phyloP scores from a whole-genome alignment of 2,797 vertebrate genomes.

The Mormyrus hasselquistii region DNA sequence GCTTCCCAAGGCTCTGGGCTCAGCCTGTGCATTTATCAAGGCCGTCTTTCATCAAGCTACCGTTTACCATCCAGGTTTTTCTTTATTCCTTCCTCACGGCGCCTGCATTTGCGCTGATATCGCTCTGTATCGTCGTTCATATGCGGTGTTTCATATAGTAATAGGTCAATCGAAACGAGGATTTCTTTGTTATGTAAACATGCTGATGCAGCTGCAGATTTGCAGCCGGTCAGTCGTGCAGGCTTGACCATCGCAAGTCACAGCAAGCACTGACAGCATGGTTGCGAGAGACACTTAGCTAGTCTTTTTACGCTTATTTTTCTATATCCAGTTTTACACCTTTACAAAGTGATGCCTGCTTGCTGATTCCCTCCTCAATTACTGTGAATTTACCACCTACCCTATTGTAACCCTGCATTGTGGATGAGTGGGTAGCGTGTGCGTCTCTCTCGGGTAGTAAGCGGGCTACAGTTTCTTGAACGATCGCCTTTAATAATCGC shows the following conservation, averaged over 20 bases:
- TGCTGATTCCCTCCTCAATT: too few relatives aligned
- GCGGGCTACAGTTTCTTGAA: too few relatives aligned
- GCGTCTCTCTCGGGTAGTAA: too few relatives aligned
- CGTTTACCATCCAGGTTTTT: background rate
- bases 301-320: background rate
- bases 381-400: background rate
- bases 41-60: background rate
- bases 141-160: background rate
- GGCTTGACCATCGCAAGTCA: background rate
- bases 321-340: background rate
- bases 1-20: background rate
- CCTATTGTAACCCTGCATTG: too few relatives aligned
- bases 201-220: background rate
- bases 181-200: background rate
- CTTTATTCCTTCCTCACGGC: background rate
- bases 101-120: background rate
- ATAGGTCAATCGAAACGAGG: background rate
- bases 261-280: background rate
- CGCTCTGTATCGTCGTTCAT: rapidly evolving
- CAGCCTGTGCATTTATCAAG: background rate
- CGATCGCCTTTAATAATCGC: too few relatives aligned
- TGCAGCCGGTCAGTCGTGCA: background rate
- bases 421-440: too few relatives aligned
- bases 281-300: background rate
- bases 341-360: background rate